phyloP scores from a whole-genome alignment of 2,888 invertebrate genomes.

The Amblyteles armatorius region DNA sequence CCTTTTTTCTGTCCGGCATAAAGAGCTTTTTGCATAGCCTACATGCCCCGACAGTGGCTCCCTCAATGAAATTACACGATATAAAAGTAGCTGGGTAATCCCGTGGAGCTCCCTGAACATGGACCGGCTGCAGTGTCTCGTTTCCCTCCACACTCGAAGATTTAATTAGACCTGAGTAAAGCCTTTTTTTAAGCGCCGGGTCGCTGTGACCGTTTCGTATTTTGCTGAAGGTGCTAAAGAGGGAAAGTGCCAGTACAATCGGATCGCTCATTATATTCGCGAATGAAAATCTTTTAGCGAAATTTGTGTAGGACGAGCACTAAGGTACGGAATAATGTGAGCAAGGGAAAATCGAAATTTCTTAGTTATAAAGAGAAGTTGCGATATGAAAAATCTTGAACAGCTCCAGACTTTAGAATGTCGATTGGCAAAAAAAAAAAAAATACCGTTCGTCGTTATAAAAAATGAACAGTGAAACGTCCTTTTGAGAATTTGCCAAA shows the following conservation, averaged over 20 bases:
- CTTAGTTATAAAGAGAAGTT: not conserved
- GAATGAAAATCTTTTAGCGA: not conserved
- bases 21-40: conserved; percentile 18
- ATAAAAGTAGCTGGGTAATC: conserved; percentile 32
- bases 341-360: not conserved
- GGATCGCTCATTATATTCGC: not conserved
- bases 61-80: conserved; percentile 56
- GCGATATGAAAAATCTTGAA: not conserved
- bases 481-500: not conserved
- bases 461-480: too few relatives aligned
- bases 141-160: conserved; percentile 33
- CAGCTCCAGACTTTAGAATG: not conserved
- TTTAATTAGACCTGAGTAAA: conserved; percentile 54
- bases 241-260: not conserved
- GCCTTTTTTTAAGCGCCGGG: conserved; percentile 33
- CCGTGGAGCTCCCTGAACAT: conserved; percentile 6
- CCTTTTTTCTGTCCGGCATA: conserved; percentile 37
- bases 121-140: conserved; percentile 12
- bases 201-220: conserved; percentile 5
- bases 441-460: too few relatives aligned
- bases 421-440: not conserved
- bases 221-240: conserved; percentile 6
- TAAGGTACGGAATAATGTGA: not conserved
- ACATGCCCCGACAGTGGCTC: conserved; percentile 8
- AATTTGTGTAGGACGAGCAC: not conserved